Conservation (phyloP, 2,113 vertebrate species). For the Chionomys nivalis region DNA sequence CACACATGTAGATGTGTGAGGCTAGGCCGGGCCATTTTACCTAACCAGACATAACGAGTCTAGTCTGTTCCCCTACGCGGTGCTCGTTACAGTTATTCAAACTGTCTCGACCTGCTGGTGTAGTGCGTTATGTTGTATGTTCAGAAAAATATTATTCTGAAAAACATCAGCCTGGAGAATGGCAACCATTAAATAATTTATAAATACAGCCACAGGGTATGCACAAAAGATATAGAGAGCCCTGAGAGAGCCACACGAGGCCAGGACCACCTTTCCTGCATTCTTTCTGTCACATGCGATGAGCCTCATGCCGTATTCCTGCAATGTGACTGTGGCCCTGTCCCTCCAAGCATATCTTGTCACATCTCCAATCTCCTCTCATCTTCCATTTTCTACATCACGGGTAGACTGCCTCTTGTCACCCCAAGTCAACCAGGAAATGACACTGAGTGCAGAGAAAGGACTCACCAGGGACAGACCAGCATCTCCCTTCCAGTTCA, state of each 20-base stretch:
- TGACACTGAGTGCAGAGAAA: not conserved
- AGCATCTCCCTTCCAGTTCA: not conserved
- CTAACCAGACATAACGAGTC: not conserved
- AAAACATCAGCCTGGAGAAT: not conserved
- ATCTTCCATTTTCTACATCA: not conserved
- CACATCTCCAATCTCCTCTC: not conserved
- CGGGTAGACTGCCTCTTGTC: not conserved
- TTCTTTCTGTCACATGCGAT: rapidly evolving
- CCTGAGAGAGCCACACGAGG: not conserved
- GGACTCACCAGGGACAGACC: not conserved
- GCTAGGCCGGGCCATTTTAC: not conserved
- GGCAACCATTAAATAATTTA: not conserved
- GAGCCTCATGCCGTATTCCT: not conserved
- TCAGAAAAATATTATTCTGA: not conserved
- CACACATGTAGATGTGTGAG: not conserved
- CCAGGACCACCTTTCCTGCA: not conserved
- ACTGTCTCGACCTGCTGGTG: not conserved
- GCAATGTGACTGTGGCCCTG: not conserved
- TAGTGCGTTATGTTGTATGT: not conserved
- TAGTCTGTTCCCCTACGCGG: not conserved
- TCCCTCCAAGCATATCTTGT: not conserved
- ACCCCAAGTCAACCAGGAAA: not conserved
- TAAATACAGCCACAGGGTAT: not conserved
- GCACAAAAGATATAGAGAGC: not conserved
- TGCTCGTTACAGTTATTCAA: not conserved